phyloP scores from a whole-genome alignment of 2,888 invertebrate genomes.

The Scaptodrosophila latifasciaeformis region DNA sequence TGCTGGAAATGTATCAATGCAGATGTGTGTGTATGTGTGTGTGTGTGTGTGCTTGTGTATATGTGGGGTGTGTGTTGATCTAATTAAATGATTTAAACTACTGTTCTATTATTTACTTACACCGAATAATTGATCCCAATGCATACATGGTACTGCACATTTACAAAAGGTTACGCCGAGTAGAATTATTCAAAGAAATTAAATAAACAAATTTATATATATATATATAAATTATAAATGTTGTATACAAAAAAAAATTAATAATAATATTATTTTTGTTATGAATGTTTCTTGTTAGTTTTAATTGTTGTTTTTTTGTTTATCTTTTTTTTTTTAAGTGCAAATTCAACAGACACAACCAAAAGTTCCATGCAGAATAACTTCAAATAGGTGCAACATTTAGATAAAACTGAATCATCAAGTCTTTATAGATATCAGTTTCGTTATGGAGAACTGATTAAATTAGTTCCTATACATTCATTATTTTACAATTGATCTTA shows the following conservation, averaged over 20 bases:
- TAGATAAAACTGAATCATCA: too few relatives aligned
- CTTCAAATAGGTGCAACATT: too few relatives aligned
- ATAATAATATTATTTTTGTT: slow-evolving; percentile 20
- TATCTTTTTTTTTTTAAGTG: slow-evolving; percentile 18
- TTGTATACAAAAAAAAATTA: neutral
- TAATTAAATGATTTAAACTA: slow-evolving; percentile 15
- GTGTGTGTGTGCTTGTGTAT: slow-evolving; percentile 22
- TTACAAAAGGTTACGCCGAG: slow-evolving; percentile 35
- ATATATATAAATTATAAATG: slow-evolving; percentile 17
- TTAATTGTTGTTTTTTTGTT: slow-evolving; percentile 8
- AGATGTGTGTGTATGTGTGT: slow-evolving; percentile 19
- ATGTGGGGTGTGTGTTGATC: slow-evolving; percentile 11
- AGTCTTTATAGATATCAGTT: too few relatives aligned
- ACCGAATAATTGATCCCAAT: slow-evolving; percentile 90
- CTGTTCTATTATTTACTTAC: slow-evolving; percentile 81
- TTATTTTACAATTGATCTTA: too few relatives aligned
- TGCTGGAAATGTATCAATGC: slow-evolving; percentile 1
- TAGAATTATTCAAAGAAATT: too few relatives aligned
- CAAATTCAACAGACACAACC: too few relatives aligned
- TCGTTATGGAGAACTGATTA: too few relatives aligned
- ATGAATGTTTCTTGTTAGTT: slow-evolving; percentile 21
- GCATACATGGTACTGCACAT: slow-evolving; percentile 87
- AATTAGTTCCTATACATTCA: too few relatives aligned
- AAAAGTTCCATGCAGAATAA: too few relatives aligned
- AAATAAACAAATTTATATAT: slow-evolving; percentile 40